These are phyloP conservation scores for Semotilus atromaculatus DNA, from an alignment of 2,797 vertebrate genomes.

Conservation along the genomic window DNA sequence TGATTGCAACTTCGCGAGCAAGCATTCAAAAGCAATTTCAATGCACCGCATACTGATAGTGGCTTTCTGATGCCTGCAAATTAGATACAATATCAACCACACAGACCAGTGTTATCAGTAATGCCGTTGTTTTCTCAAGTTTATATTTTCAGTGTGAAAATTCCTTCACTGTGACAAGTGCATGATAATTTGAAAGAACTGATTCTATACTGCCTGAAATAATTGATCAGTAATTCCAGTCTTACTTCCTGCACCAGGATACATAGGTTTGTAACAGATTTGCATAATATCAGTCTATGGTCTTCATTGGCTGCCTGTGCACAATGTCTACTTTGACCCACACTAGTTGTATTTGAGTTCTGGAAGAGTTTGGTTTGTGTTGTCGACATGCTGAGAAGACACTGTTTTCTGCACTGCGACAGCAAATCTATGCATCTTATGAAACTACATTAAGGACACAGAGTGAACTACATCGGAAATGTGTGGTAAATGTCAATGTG, in stretches of 20 bases:
- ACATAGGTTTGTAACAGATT: neutral
- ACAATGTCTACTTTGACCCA: neutral
- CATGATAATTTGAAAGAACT: neutral
- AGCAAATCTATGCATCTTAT: neutral
- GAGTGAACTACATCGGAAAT: neutral
- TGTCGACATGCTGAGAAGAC: neutral
- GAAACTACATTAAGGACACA: neutral
- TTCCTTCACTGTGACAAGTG: neutral
- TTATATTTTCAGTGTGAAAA: neutral
- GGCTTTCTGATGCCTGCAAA: too few relatives aligned
- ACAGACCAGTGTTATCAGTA: too few relatives aligned
- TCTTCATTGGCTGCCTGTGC: neutral
- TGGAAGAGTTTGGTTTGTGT: neutral
- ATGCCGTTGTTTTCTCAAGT: too few relatives aligned
- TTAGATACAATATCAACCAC: too few relatives aligned
- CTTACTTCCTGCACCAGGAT: neutral
- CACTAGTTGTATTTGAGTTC: neutral
- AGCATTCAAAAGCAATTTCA: too few relatives aligned
- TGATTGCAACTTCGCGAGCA: too few relatives aligned
- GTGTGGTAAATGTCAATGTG: neutral
- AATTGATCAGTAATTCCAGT: neutral
- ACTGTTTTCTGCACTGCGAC: neutral
- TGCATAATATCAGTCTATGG: neutral
- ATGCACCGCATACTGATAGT: too few relatives aligned
- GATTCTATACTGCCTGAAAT: neutral